Conservation (phyloP, 2,113 vertebrate genomes). For the Pelecanoides urinatrix region DNA sequence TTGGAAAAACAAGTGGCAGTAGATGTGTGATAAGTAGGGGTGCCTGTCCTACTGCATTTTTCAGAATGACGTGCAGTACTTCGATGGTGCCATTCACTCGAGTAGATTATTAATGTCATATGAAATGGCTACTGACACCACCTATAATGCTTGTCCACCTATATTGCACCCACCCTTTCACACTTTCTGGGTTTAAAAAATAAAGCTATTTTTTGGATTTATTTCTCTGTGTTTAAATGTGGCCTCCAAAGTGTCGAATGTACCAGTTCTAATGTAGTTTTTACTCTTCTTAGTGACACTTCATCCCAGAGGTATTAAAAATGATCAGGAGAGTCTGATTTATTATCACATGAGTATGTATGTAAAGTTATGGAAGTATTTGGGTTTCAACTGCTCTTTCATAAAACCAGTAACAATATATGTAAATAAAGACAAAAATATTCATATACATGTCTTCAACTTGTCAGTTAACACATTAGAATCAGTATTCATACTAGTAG, state of each 20-base stretch:
- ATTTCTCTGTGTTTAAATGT: neutral
- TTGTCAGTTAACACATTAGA: neutral
- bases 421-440: neutral
- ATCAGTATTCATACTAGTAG: neutral
- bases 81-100: neutral
- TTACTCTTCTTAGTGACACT: neutral
- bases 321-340: neutral
- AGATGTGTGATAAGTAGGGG: neutral
- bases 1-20: neutral
- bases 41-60: neutral
- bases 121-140: neutral
- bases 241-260: neutral
- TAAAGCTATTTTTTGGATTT: neutral
- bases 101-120: neutral
- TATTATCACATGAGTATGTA: neutral
- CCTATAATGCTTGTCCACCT: neutral
- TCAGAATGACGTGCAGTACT: neutral
- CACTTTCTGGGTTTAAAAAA: neutral
- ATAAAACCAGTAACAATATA: neutral
- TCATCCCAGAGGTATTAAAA: neutral
- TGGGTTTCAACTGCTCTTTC: neutral
- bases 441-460: neutral
- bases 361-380: neutral
- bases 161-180: neutral
- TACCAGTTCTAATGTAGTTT: neutral